phyloP scores from a whole-genome alignment of 2,113 vertebrate species.

The Fukomys damarensis region DNA sequence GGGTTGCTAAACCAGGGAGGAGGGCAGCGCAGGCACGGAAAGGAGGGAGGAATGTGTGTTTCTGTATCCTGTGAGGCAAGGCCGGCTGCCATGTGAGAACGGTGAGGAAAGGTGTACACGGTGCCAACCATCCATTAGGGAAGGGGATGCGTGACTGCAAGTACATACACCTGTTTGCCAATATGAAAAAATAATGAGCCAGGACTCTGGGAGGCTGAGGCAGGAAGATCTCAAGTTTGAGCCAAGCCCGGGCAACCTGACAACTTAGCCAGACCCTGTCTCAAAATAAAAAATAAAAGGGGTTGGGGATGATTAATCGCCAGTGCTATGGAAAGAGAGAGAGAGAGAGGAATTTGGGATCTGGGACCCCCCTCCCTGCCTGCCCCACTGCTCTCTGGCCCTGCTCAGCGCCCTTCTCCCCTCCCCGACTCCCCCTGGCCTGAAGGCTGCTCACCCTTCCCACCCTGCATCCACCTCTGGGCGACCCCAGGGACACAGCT shows the following conservation, averaged over 20 bases:
- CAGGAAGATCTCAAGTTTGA: too few relatives aligned
- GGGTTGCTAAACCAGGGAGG: background rate
- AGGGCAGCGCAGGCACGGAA: too few relatives aligned
- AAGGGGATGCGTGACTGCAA: background rate
- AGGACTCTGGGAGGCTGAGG: too few relatives aligned
- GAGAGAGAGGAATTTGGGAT: background rate
- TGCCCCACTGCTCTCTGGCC: background rate
- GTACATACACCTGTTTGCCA: too few relatives aligned
- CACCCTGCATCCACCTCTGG: background rate
- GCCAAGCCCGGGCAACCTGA: too few relatives aligned
- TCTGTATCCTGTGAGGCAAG: background rate
- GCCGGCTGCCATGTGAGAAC: background rate
- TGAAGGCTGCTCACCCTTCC: too few relatives aligned
- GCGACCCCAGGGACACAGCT: background rate
- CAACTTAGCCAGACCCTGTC: too few relatives aligned
- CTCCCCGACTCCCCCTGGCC: too few relatives aligned
- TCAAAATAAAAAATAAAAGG: too few relatives aligned
- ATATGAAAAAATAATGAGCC: background rate
- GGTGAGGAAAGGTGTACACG: background rate
- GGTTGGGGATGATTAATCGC: too few relatives aligned
- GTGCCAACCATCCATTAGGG: fast-evolving
- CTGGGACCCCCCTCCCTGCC: too few relatives aligned
- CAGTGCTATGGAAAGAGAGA: background rate
- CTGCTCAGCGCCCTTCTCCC: too few relatives aligned
- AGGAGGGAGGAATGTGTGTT: background rate